phyloP scores from a whole-genome alignment of 2,113 vertebrate genomes.

The Motacilla tschutschensis region DNA sequence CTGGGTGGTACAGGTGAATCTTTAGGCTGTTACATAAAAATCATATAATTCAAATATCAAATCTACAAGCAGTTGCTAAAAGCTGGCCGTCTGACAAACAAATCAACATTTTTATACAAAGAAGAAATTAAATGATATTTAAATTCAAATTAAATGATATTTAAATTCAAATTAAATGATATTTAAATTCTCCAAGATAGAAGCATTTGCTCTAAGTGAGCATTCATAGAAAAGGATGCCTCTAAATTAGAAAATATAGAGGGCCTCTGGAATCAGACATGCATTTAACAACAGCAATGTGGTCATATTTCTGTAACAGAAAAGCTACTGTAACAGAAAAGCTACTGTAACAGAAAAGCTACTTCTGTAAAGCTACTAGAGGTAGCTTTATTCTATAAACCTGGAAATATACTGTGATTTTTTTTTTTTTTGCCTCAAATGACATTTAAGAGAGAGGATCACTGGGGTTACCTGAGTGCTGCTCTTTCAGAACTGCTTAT shows the following conservation, averaged over 20 bases:
- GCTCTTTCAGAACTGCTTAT: constrained; percentile 45
- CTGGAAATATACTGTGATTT: background rate
- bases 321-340: no score
- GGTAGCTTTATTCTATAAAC: background rate
- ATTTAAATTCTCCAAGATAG: background rate
- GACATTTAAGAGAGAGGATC: constrained; percentile 52
- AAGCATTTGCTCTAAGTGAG: background rate
- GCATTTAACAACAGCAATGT: background rate
- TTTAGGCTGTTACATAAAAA: background rate
- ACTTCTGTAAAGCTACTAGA: no score
- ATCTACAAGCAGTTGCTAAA: background rate
- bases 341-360: no score
- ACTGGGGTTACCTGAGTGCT: constrained; percentile 19
- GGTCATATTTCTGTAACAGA: background rate
- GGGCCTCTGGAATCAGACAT: background rate
- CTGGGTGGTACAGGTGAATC: background rate
- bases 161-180: background rate
- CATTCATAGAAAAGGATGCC: background rate
- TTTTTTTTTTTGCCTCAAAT: background rate
- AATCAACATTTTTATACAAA: background rate
- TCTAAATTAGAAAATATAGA: background rate
- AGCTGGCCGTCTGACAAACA: background rate
- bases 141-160: no score
- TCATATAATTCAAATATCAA: background rate
- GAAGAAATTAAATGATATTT: background rate